Percentiles rank a stretch among this genome's conserved stretches.
Evolutionary conservation across 2,888 invertebrate genomes (phyloP).

Genomic region (Cheilosia grossa): DNA sequence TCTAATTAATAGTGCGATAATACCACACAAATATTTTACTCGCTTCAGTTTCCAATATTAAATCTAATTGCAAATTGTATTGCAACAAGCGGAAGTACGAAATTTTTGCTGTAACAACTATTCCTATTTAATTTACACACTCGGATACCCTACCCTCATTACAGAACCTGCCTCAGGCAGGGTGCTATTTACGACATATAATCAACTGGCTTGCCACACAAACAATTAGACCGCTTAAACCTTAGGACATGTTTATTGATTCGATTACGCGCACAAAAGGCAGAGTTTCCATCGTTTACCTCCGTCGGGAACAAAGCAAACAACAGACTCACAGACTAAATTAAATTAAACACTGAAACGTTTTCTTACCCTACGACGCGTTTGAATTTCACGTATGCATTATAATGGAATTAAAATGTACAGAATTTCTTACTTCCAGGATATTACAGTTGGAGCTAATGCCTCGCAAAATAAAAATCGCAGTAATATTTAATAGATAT

Average conservation of each 20-base stretch:
- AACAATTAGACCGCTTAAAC: slow-evolving; percentile 27
- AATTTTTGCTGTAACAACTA: neutral
- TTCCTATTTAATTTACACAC: neutral
- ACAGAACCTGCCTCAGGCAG: neutral
- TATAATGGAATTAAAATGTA: slow-evolving; percentile 57
- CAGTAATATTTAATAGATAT: neutral
- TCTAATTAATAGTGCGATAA: too few species aligned
- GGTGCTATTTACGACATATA: neutral
- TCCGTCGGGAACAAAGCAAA: neutral
- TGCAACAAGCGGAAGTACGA: too few species aligned
- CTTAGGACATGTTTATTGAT: slow-evolving; percentile 26
- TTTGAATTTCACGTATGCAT: slow-evolving; percentile 45
- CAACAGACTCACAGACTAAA: slow-evolving; percentile 28
- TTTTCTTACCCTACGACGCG: slow-evolving; percentile 23
- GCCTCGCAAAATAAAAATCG: neutral
- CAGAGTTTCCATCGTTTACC: slow-evolving; percentile 4
- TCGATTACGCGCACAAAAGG: slow-evolving; percentile 23
- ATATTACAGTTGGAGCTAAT: slow-evolving; percentile 4
- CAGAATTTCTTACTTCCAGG: slow-evolving; percentile 19
- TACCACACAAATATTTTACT: too few species aligned
- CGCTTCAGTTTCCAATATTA: too few species aligned
- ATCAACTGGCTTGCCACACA: slow-evolving; percentile 19
- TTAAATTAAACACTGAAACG: slow-evolving; percentile 56
- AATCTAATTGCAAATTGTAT: too few species aligned
- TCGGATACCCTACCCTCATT: neutral